Percentiles rank a stretch among this genome's conserved stretches.
phyloP scores from a whole-genome alignment of 2,888 invertebrate species.

The Tipula lateralis region DNA sequence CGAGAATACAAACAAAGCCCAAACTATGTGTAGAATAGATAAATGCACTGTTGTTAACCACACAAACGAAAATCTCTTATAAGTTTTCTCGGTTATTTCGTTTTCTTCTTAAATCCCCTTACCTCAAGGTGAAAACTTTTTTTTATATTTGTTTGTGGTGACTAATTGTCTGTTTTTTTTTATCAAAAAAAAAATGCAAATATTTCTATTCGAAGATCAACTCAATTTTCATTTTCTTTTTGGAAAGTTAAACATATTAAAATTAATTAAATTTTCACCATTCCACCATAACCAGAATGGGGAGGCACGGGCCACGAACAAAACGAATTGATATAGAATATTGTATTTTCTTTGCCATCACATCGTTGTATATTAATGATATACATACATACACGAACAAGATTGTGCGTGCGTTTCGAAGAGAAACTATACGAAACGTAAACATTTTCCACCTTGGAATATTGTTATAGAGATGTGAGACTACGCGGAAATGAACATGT shows the following conservation, averaged over 20 bases:
- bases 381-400: too few species aligned
- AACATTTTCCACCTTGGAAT: neutral
- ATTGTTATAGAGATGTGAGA: neutral
- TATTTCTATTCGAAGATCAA: neutral
- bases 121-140: neutral
- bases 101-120: neutral
- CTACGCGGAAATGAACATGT: neutral
- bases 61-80: slow-evolving; percentile 9
- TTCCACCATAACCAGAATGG: neutral
- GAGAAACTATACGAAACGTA: neutral
- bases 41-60: neutral
- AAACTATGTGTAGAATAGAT: neutral
- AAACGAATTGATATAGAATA: neutral
- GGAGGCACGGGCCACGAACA: neutral
- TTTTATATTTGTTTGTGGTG: neutral
- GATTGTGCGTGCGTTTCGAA: neutral
- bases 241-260: neutral
- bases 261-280: slow-evolving; percentile 3
- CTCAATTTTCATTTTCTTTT: neutral
- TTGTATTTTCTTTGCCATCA: neutral
- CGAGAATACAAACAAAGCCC: too few species aligned
- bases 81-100: neutral
- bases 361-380: neutral
- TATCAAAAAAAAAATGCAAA: neutral
- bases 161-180: slow-evolving; percentile 3